Conservation (phyloP, 2,113 vertebrate genomes). For the Rhinolophus ferrumequinum region DNA sequence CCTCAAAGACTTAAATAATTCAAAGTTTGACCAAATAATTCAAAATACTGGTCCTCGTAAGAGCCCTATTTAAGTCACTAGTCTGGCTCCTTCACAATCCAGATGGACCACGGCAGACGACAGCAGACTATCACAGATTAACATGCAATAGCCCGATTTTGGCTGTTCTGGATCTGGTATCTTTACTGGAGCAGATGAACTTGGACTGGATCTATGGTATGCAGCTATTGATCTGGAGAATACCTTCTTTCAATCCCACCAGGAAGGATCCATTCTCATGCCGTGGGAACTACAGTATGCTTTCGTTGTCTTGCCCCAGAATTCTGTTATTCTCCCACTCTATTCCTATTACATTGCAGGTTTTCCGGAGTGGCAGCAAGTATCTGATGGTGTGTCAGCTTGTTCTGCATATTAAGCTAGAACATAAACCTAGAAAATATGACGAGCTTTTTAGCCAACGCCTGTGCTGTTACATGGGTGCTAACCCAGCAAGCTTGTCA, state of each 20-base stretch:
- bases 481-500: neutral
- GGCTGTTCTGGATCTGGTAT: neutral
- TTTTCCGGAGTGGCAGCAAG: neutral
- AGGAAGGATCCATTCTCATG: neutral
- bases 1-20: neutral
- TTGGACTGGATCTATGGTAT: neutral
- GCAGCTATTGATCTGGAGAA: neutral
- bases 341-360: neutral
- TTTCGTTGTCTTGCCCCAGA: neutral
- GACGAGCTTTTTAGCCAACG: neutral
- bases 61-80: neutral
- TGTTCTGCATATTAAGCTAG: neutral
- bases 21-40: neutral
- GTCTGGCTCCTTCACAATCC: neutral
- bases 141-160: neutral
- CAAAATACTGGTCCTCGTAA: neutral
- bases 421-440: neutral
- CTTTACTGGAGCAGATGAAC: neutral
- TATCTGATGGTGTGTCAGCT: neutral
- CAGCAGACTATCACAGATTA: neutral
- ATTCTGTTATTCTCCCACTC: neutral
- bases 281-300: accelerated
- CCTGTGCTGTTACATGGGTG: neutral
- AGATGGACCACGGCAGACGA: neutral
- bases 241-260: neutral